These are phyloP conservation scores for Ernsta delagoae DNA, from an alignment of 2,888 invertebrate genomes.

Conservation along the genomic window DNA sequence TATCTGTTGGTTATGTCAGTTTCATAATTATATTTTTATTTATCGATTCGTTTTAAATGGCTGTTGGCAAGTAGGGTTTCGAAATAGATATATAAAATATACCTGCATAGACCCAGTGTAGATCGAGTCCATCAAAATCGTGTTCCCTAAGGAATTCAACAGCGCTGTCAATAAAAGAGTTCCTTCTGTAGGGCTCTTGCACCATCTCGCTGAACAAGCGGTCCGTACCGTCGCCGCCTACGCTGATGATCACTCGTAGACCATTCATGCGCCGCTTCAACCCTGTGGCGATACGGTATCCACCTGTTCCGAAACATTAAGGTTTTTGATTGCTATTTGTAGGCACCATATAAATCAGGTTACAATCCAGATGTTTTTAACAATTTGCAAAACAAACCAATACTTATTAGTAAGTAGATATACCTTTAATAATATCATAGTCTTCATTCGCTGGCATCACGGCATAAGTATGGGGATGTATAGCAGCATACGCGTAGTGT, in stretches of 20 bases:
- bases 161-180: slow-evolving; percentile 87
- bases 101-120: slow-evolving; percentile 92
- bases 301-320: slow-evolving; percentile 78
- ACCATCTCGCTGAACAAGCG: slow-evolving; percentile 87
- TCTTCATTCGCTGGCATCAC: slow-evolving; percentile 88
- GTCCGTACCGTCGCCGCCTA: slow-evolving; percentile 88
- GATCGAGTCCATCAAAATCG: slow-evolving; percentile 92
- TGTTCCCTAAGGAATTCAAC: slow-evolving; percentile 87
- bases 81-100: background rate
- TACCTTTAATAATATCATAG: slow-evolving; percentile 89
- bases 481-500: slow-evolving; percentile 89
- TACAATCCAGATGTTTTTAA: no score
- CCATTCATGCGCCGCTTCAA: slow-evolving; percentile 88
- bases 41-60: no score
- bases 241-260: slow-evolving; percentile 89
- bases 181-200: slow-evolving; percentile 78
- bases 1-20: no score
- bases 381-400: no score
- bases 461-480: slow-evolving; percentile 87
- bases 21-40: no score
- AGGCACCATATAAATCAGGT: background rate
- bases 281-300: slow-evolving; percentile 88
- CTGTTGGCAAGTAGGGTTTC: no score
- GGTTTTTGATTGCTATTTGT: background rate
- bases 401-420: background rate